These are phyloP conservation scores for Eupithecia dodoneata DNA, from an alignment of 2,888 invertebrate genomes.

Conservation along the genomic window DNA sequence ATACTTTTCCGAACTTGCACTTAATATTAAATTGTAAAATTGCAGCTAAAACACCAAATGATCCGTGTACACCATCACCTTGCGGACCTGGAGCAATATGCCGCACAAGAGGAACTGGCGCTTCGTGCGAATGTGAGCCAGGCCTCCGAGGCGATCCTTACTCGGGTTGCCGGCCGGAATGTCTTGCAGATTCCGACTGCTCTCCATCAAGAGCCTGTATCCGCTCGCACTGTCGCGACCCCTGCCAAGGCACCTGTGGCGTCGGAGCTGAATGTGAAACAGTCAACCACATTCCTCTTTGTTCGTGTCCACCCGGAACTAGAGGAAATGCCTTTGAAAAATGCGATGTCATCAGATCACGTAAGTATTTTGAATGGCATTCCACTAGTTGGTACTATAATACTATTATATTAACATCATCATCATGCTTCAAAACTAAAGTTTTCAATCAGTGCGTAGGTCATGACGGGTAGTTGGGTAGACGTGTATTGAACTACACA, in stretches of 20 bases:
- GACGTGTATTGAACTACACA: too few species aligned
- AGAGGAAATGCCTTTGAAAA: constrained; percentile 87
- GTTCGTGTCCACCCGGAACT: constrained; percentile 89
- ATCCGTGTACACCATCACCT: constrained; percentile 94
- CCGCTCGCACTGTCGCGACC: constrained; percentile 92
- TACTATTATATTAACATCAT: too few species aligned
- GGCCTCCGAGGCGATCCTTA: constrained; percentile 91
- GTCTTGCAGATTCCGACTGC: constrained; percentile 95
- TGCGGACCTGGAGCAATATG: constrained; percentile 94
- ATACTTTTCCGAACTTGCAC: constrained; percentile 14
- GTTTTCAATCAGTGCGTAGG: too few species aligned
- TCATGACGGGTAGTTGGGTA: too few species aligned
- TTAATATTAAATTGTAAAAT: constrained; percentile 44
- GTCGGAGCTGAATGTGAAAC: constrained; percentile 91
- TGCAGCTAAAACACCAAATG: constrained; percentile 77
- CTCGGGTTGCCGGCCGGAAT: constrained; percentile 91
- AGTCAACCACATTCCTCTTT: constrained; percentile 88
- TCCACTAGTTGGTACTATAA: background rate
- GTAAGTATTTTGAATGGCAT: constrained; percentile 54
- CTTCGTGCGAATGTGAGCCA: constrained; percentile 89
- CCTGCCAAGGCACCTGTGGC: constrained; percentile 92
- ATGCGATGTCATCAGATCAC: constrained; percentile 78
- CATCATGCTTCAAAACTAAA: too few species aligned
- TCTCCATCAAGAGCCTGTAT: constrained; percentile 91
- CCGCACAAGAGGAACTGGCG: constrained; percentile 87